Evolutionary conservation across 2,113 vertebrate species (phyloP), one percentile per base, ranked within the genome.

Genomic region (Misgurnus anguillicaudatus): DNA sequence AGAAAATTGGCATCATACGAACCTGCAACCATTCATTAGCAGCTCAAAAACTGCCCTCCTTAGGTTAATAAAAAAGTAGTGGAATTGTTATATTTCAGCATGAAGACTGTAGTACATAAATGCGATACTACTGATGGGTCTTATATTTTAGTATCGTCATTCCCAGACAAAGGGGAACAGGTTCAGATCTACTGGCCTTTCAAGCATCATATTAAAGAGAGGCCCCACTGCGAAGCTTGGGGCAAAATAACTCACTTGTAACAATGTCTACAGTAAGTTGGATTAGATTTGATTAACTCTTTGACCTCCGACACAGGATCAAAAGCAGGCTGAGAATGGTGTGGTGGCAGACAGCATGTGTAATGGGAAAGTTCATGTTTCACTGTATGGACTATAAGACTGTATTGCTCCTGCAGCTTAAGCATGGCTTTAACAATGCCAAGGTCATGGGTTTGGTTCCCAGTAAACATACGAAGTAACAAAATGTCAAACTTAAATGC

Each of bases 11-110:
- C 60, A 57, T 19, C 17, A 5, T 8, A 57, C 0, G 53, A 57
- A 57, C 16, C 51, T 6, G 51, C 51, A 55, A 17, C 51, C 16
- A 7, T 55, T 55, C 51, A 55, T 17, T 21, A 51, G 16, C 19
- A 63, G 24, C 73, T 75, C 24, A 19, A 64, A 75, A 75, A 38
- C 73, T 39, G 21, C 57, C 73, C 73, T 38, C 60, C 45, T 7
- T 64, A 64, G 73, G 42, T 63, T 64, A 39, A 19, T 75, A 64
- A 63, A 62, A 63, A 6, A 13, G n/a, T 14, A n/a, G 73, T 39
- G 45, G 45, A 75, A 51, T 16, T 19, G 45, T 64, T 75, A 53
- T 74, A 45, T 24, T 74, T 61, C 31, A 61, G 31, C 41, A 45
- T 53, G 39, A 31, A 31, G 24, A 31, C 24, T 31, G 24, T 31